Evolutionary conservation across 2,888 invertebrate species (phyloP), one percentile per base, ranked within the genome.

Genomic region (Macropis europaea): DNA sequence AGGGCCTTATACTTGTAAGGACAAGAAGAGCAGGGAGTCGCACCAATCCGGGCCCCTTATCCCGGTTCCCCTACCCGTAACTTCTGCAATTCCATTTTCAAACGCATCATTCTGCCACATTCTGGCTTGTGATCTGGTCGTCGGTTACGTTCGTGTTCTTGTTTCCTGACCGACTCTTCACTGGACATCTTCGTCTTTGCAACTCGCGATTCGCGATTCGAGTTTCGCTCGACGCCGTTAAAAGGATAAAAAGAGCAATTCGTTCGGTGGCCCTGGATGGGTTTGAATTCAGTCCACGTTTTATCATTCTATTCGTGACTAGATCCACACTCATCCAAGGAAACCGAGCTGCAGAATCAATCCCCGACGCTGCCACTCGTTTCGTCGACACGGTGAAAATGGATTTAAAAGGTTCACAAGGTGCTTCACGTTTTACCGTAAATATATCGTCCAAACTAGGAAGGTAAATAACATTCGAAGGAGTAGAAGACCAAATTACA

Each of bases 251-350:
- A 57, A 43, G n/a, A 53, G 9, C 48, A 15, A 61, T 57, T 47
- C 42, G 60, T 72, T 73, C 36, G 82, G 81, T 80, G 80, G 86
- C 88, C 86, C 82, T 93, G 92, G 94, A 92, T 94, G 94, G 92
- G 93, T 94, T 93, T 92, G 93, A 93, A 93, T 94, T 93, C 93
- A 93, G 94, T 94, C 92, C 94, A 94, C 94, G 94, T 94, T 91
- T 91, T 67, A 82, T 80, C 84, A 89, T 84, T 86, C 84, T 88
- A 82, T 91, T 91, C 94, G 94, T 94, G 94, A 94, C 94, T 94
- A 94, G 94, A 94, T 94, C 94, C 94, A 94, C 94, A 94, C 94
- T 94, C 94, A 94, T 94, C 94, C 94, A 94, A 92, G 93, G 93
- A 93, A 91, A 90, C 90, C 91, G 92, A 88, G 87, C 91, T 86